These are phyloP conservation scores for Brachyptera risi DNA, from an alignment of 2,888 invertebrate species.

Conservation along the genomic window DNA sequence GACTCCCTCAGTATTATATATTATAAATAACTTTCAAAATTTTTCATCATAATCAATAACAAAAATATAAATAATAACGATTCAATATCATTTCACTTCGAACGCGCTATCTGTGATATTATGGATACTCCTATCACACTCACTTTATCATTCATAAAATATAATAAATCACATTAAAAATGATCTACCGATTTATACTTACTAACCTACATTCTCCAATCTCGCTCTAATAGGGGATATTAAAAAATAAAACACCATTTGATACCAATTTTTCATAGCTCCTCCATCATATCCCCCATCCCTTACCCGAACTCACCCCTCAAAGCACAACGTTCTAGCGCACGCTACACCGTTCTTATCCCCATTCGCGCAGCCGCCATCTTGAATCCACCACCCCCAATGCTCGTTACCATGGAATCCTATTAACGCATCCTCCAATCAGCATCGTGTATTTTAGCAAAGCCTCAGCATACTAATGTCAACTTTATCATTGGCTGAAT, in stretches of 20 bases:
- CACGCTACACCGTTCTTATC: not conserved
- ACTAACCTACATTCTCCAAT: constrained; percentile 17
- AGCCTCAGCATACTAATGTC: constrained; percentile 30
- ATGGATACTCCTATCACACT: no score
- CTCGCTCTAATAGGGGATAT: constrained; percentile 17
- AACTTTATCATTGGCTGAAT: constrained; percentile 30
- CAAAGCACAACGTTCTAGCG: not conserved
- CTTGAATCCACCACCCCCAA: constrained; percentile 23
- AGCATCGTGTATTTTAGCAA: constrained; percentile 26
- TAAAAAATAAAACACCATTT: constrained; percentile 21
- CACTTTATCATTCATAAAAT: not conserved
- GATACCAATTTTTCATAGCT: constrained; percentile 16
- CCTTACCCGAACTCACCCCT: not conserved
- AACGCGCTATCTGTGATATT: no score
- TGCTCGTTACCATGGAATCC: constrained; percentile 30
- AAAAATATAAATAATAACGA: no score
- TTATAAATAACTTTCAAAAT: no score
- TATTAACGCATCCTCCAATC: constrained; percentile 30
- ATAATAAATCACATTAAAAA: constrained; percentile 12
- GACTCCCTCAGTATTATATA: no score
- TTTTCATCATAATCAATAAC: no score
- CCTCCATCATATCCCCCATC: not conserved
- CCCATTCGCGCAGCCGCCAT: constrained; percentile 13
- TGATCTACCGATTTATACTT: constrained; percentile 12
- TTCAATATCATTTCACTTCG: no score